Evolutionary conservation across 2,888 invertebrate genomes (phyloP), one percentile per base, ranked within the genome.

Genomic region (Caenorhabditis japonica): DNA sequence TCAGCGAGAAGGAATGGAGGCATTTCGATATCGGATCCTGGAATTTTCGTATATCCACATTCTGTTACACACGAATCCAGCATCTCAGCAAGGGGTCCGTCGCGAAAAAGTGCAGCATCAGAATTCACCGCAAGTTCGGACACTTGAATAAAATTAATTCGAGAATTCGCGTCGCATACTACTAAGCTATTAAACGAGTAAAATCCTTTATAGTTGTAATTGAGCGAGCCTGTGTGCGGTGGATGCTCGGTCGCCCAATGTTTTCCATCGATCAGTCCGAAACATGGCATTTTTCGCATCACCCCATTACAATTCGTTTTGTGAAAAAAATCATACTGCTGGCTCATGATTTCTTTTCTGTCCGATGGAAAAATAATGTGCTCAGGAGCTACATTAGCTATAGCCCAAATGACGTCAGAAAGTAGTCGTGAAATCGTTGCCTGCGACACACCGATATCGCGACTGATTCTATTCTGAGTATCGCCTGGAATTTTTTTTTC

Each of bases 241-340:
- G 55, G 55, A 30, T 43, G 41, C 2, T 55, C 55, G 5, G 5
- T 15, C 17, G 3, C 5, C 30, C 27, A 55, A 12, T 55, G 55
- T 15, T 55, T 55, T 10, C 55, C 55, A 19, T 55, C 55, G 12
- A 55, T 13, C 0, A 30, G 13, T 3, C 19, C 55, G 19, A 17
- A 43, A 43, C 55, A 55, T 5, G 56, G 56, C 0, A 46, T 12
- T 5, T 21, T 13, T 1, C 41, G 3, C 13, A 10, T 2, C 2
- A 4, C 3, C 23, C 39, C 39, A n/a, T 3, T 4, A 3, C 19
- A 3, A 8, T 39, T 19, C 4, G 19, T 8, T 15, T 39, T 39
- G 8, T 38, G n/a, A 21, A 41, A 19, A 12, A 41, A 41, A 4
- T 27, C 19, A 4, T 7, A 12, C 27, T 41, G 10, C 39, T 30